These are phyloP conservation scores for Drepanosiphum platanoidis DNA, from an alignment of 2,888 invertebrate species.

Conservation along the genomic window DNA sequence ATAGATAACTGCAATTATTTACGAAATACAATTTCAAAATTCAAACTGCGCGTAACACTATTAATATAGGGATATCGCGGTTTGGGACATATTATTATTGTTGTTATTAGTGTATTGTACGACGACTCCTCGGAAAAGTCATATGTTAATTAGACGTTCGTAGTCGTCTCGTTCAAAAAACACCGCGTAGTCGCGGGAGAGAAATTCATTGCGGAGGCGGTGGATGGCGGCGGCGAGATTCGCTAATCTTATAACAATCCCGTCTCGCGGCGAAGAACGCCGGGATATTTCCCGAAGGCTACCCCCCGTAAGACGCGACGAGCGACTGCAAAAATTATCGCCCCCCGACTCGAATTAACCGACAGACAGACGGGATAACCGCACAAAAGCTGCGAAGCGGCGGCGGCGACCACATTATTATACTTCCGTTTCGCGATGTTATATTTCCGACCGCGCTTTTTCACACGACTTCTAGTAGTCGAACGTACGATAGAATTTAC, in stretches of 20 bases:
- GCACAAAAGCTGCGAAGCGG: background rate
- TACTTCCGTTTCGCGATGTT: too few species aligned
- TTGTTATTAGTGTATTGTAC: too few species aligned
- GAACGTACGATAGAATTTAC: too few species aligned
- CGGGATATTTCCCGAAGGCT: background rate
- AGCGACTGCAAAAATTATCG: slow-evolving; percentile 2
- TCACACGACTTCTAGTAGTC: too few species aligned
- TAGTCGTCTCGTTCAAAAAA: background rate
- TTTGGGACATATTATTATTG: too few species aligned
- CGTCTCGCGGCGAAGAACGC: background rate
- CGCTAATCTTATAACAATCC: slow-evolving; percentile 15
- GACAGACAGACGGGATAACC: slow-evolving; percentile 21
- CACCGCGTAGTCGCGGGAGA: background rate
- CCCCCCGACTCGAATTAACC: slow-evolving; percentile 13
- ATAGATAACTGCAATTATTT: too few species aligned
- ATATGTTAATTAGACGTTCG: slow-evolving; percentile 8
- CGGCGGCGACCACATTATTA: slow-evolving; percentile 10
- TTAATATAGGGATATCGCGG: too few species aligned
- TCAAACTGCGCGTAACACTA: too few species aligned
- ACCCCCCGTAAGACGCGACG: background rate
- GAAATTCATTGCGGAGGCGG: too few species aligned
- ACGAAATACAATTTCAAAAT: too few species aligned
- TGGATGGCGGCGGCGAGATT: background rate
- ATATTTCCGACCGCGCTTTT: background rate
- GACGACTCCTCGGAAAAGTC: too few species aligned